Percentiles rank a stretch among this genome's conserved stretches.
These are phyloP conservation scores for Neuroterus valhalla DNA, from an alignment of 1,140 invertebrate genomes.

Conservation along the genomic window DNA sequence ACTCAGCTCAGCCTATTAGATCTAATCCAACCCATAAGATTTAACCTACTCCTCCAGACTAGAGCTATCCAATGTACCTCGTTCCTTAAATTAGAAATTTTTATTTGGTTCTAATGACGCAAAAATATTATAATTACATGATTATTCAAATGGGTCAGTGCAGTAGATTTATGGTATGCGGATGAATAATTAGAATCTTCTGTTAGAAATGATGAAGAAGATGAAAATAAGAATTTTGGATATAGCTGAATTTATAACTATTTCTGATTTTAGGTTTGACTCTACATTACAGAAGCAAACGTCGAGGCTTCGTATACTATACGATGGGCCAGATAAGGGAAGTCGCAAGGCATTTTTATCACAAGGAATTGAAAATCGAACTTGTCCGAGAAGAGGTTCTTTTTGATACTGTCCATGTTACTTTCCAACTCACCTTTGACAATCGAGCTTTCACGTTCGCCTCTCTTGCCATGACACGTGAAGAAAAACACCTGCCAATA, in stretches of 20 bases:
- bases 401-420: constrained; percentile 94
- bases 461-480: constrained; percentile 86
- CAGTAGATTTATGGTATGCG: too few species aligned
- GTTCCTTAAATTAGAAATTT: too few species aligned
- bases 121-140: too few species aligned
- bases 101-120: too few species aligned
- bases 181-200: not conserved
- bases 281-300: constrained; percentile 94
- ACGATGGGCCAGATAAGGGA: constrained; percentile 97
- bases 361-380: constrained; percentile 94
- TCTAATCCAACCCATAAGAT: too few species aligned
- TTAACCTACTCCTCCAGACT: too few species aligned
- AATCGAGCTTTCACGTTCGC: constrained; percentile 91
- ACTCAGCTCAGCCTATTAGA: too few species aligned
- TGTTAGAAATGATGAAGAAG: too few species aligned
- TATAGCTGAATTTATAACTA: constrained; percentile 19
- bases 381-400: constrained; percentile 89
- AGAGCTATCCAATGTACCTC: too few species aligned
- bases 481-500: constrained; percentile 90
- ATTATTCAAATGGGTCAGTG: too few species aligned
- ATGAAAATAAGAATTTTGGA: not conserved
- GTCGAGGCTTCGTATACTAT: constrained; percentile 95
- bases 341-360: constrained; percentile 93
- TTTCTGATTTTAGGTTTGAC: constrained; percentile 81
- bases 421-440: constrained; percentile 95